Base-by-base conservation (phyloP, 2,797 vertebrate genomes). In the Sebastes dallii region DNA sequence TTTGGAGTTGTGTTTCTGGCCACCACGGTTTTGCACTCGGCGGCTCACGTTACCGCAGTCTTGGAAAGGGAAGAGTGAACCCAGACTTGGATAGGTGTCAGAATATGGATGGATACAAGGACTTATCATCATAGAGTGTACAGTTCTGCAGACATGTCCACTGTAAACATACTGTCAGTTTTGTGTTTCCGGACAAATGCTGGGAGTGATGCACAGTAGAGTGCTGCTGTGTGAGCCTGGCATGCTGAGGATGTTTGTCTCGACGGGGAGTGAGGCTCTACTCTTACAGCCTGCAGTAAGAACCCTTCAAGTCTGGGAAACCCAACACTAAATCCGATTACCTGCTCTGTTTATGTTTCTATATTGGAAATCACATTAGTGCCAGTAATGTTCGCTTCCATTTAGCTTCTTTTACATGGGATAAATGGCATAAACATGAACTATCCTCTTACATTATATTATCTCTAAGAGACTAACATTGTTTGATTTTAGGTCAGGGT, bases 311-410 rank as follows among this genome's bases (percentile, higher is more conserved):
- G 65, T 75, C 64, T 76, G 36, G 64, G 76, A 79, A 87, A 87
- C 62, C 60, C 34, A 24, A 81, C 54, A 58, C 78, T 55, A 58
- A 81, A 86, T 77, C n/a, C 3, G 13, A 82, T 89, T 83, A 85
- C 62, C 80, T 85, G 74, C 62, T 72, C 64, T 82, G 74, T 87
- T 88, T 82, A 42, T 74, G 75, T 79, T 80, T 81, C 77, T 54
- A 75, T 65, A 22, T 66, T 69, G 55, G 24, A 73, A 79, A 87
- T 77, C 13, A 18, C 52, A 82, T 83, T 72, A 85, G 60, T 42
- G 66, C 12, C 59, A 59, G 79, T 78, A 50, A 80, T 69, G 76
- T 66, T 78, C 24, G n/a, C 61, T 13, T 50, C 67, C 46, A 82
- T 72, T 71, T 78, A 83, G 59, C 32, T 54, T 64, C 29, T 61